These are phyloP conservation scores for Drosophila takahashii DNA, from an alignment of 1,140 invertebrate species.

Conservation along the genomic window DNA sequence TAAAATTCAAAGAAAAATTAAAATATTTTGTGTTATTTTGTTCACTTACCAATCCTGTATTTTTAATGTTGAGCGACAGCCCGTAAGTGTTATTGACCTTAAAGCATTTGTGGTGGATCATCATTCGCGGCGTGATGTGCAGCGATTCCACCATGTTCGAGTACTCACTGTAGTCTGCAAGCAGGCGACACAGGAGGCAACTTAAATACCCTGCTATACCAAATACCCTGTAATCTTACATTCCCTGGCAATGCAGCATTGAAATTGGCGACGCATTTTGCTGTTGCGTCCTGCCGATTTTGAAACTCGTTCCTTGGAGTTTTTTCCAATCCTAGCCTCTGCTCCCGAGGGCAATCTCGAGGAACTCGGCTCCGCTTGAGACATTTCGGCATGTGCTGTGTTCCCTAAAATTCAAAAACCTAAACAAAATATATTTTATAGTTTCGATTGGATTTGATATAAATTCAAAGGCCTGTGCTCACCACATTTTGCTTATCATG, in stretches of 20 bases:
- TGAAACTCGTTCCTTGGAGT: not conserved
- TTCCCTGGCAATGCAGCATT: constrained; percentile 60
- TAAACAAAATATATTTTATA: not conserved
- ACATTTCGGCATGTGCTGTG: constrained; percentile 3
- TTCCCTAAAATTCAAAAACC: not conserved
- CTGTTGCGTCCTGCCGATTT: not conserved
- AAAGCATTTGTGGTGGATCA: constrained; percentile 37
- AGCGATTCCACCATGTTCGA: constrained; percentile 54
- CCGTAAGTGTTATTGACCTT: constrained; percentile 40
- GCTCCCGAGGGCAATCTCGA: not conserved
- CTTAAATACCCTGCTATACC: not conserved
- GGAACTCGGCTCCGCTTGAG: not conserved
- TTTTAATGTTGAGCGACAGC: constrained; percentile 47
- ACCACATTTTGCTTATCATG: not conserved
- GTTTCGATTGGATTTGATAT: not conserved
- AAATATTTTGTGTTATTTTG: too few species aligned
- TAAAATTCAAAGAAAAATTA: too few species aligned
- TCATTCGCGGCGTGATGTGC: constrained; percentile 55
- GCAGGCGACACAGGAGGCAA: too few species aligned
- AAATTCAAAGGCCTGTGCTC: constrained; percentile 5
- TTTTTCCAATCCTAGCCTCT: not conserved
- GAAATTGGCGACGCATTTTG: not conserved
- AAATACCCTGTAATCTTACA: constrained; percentile 34
- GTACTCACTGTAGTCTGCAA: constrained; percentile 57
- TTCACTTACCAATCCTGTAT: constrained; percentile 47